A percentile compares a stretch with the other conserved stretches of the same genome.
These are phyloP conservation scores for Rhegmatorhina hoffmannsi DNA, from an alignment of 2,113 vertebrate genomes.

Conservation along the genomic window DNA sequence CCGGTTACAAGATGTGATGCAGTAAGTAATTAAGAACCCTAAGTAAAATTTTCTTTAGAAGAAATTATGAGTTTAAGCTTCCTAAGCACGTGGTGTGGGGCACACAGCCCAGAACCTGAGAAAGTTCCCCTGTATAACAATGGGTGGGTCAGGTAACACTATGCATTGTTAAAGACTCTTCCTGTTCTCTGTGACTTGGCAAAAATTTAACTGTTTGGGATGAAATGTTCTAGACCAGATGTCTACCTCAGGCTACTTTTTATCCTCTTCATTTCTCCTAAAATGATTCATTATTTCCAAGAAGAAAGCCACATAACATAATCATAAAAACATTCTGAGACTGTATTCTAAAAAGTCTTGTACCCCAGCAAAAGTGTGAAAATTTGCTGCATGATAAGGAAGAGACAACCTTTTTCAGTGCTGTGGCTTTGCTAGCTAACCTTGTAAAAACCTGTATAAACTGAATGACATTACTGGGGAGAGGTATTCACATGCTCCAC, in stretches of 20 bases:
- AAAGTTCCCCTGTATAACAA: neutral
- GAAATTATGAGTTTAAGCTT: neutral
- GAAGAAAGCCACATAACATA: neutral
- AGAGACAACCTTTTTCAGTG: neutral
- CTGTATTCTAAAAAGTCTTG: neutral
- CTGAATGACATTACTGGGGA: neutral
- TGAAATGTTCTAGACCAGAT: neutral
- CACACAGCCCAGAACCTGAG: neutral
- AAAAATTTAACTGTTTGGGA: neutral
- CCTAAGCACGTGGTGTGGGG: neutral
- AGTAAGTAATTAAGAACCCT: neutral
- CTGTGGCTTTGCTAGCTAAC: neutral
- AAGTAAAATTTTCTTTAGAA: neutral
- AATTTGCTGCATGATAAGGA: neutral
- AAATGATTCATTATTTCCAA: conserved; percentile 6
- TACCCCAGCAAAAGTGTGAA: neutral
- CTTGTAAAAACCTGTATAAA: neutral
- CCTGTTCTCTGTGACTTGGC: neutral
- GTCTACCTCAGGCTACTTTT: neutral
- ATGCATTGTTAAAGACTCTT: neutral
- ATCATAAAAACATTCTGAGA: neutral
- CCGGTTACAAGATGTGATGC: neutral
- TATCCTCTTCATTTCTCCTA: neutral
- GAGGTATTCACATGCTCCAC: neutral
- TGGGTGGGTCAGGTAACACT: neutral